phyloP scores from a whole-genome alignment of 2,888 invertebrate genomes.

The Corbicula japonica region DNA sequence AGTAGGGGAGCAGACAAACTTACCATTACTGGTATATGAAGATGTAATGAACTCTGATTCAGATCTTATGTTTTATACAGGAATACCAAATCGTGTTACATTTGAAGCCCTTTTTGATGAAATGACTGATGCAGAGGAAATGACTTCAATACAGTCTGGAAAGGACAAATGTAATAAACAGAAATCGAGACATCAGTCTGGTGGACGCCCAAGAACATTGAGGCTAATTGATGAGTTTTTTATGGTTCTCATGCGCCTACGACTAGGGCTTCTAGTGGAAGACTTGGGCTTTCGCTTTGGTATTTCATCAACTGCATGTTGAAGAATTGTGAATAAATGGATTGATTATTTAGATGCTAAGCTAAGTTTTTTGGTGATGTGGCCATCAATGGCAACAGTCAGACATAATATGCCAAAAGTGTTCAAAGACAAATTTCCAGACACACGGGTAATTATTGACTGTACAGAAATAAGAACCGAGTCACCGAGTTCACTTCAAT shows the following conservation, averaged over 20 bases:
- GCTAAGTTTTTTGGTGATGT: conserved; percentile 39
- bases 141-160: too few species aligned
- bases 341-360: conserved; percentile 42
- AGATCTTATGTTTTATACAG: too few species aligned
- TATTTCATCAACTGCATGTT: conserved; percentile 40
- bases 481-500: conserved; percentile 43
- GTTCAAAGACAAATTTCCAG: conserved; percentile 41
- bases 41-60: neutral
- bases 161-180: too few species aligned
- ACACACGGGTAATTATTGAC: conserved; percentile 53
- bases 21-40: neutral
- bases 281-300: conserved; percentile 42
- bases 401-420: conserved; percentile 39
- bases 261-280: conserved; percentile 42
- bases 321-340: conserved; percentile 48
- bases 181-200: too few species aligned
- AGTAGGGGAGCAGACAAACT: neutral
- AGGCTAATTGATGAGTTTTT: conserved; percentile 57
- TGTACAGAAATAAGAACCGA: conserved; percentile 58
- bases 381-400: conserved; percentile 16
- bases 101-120: too few species aligned
- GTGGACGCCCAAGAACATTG: conserved; percentile 32
- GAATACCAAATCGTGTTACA: too few species aligned
- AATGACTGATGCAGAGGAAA: too few species aligned
- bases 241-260: conserved; percentile 39